A percentile compares a stretch with the other conserved stretches of the same genome.
Evolutionary conservation across 2,888 invertebrate genomes (phyloP).

Genomic region (Silvanus unidentatus): DNA sequence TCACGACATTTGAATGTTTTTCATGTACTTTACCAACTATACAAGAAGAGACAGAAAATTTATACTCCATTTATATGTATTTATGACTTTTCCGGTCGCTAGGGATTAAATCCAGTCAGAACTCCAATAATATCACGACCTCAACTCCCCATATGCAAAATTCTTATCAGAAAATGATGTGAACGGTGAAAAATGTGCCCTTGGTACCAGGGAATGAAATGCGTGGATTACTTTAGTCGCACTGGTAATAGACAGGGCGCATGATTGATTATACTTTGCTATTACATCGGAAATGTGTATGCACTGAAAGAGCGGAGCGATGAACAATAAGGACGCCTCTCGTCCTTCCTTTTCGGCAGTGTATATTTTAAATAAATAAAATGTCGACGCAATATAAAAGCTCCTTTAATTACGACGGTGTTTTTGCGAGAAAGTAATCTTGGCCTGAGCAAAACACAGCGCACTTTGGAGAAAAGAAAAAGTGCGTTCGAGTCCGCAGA

Average conservation of each 20-base stretch:
- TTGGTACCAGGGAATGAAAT: slow-evolving; percentile 32
- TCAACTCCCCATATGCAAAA: slow-evolving; percentile 27
- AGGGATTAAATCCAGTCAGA: slow-evolving; percentile 30
- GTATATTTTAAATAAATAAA: no score
- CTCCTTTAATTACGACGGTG: no score
- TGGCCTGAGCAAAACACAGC: no score
- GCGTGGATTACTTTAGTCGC: slow-evolving; percentile 32
- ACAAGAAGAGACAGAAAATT: slow-evolving; percentile 21
- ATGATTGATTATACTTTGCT: slow-evolving; percentile 31
- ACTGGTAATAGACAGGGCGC: slow-evolving; percentile 36
- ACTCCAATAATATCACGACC: slow-evolving; percentile 29
- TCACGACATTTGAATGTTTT: slow-evolving; percentile 15
- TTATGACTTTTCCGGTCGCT: slow-evolving; percentile 30
- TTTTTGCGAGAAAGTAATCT: no score
- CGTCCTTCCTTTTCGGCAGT: no score
- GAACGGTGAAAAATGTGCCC: slow-evolving; percentile 36
- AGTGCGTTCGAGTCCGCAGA: no score
- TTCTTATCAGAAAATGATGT: slow-evolving; percentile 38
- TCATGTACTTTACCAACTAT: slow-evolving; percentile 18
- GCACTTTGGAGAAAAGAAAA: no score
- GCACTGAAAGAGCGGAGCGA: not conserved
- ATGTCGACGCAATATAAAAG: no score
- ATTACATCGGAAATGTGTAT: not conserved
- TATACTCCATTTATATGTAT: slow-evolving; percentile 34
- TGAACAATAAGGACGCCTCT: not conserved